Base-by-base conservation (phyloP, 2,888 invertebrate genomes). In the Lacanobia wlatinum region DNA sequence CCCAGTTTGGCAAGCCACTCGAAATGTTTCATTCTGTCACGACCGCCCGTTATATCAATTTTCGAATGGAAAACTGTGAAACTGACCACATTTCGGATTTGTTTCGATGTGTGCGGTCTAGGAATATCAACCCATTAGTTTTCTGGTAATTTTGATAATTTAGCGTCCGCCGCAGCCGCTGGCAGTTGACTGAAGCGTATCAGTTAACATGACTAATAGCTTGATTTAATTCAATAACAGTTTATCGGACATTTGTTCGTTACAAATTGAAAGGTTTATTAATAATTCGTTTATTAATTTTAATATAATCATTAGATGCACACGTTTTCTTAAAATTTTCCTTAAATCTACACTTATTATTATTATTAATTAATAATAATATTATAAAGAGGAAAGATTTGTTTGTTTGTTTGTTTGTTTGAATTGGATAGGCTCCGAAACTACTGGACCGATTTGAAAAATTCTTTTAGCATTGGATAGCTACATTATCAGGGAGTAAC, bases 1-100 rank as follows among this genome's bases (percentile, higher is more conserved):
- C 87, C 91, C 86, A 72, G 84, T 92, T 92, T 90, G 88, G 90
- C 89, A 91, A 91, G 86, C 87, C 78, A 81, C 80, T 86, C 78
- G 79, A 85, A 87, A 86, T 87, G 80, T 87, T 89, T 88, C 85
- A 88, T 85, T 87, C 84, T 84, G 88, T 87, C 87, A 87, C 84
- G 86, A 89, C 80, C 78, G 80, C 78, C 82, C 75, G 84, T 85
- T 84, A 80, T 84, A 79, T 84, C 78, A 77, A 84, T 85, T 86
- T 83, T 74, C 81, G 84, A 88, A 86, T 86, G 76, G 84, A 87
- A 86, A 85, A 87, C 82, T 82, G 80, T 79, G 78, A 74, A 67
- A 71, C 70, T 67, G 63, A 85, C 85, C 84, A 80, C 77, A 85
- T 66, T 78, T 76, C 38, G 38, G 40, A 75, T 79, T 80, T 75